Conservation (phyloP, 37 sponge, comb jelly and placozoan species). For the Trichoplax adhaerens region DNA sequence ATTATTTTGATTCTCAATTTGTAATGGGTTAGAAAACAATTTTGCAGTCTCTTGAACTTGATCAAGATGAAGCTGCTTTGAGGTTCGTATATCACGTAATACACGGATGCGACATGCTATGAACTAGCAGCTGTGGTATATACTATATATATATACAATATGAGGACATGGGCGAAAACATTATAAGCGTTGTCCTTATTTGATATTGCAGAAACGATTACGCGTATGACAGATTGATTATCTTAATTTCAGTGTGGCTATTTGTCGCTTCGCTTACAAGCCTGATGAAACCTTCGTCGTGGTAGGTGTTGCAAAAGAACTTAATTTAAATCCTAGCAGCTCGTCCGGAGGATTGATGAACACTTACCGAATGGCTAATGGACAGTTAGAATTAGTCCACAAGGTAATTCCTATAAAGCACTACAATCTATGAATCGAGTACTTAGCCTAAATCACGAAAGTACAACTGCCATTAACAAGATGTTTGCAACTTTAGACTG, state of each 20-base stretch:
- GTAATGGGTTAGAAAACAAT: conserved; percentile 41
- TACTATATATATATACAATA: too few species aligned
- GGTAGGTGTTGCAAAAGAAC: conserved; percentile 66
- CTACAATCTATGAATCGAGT: neutral
- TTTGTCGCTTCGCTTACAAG: conserved; percentile 54
- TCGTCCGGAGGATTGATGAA: conserved; percentile 61
- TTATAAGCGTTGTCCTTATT: too few species aligned
- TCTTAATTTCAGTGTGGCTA: conserved; percentile 32
- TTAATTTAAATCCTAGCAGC: conserved; percentile 47
- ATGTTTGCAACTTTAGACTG: conserved; percentile 28
- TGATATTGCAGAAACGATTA: too few species aligned
- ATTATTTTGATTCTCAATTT: neutral
- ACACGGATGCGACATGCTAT: too few species aligned
- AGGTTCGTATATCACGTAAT: conserved; percentile 22
- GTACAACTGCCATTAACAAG: too few species aligned
- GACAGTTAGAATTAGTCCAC: conserved; percentile 73
- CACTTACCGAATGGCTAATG: conserved; percentile 51
- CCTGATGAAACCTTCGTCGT: conserved; percentile 73
- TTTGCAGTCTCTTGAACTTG: conserved; percentile 64
- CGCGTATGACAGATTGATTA: too few species aligned
- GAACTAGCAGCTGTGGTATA: too few species aligned
- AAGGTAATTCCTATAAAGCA: conserved; percentile 28
- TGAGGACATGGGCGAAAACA: too few species aligned
- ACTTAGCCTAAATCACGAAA: neutral
- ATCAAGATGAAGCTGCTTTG: conserved; percentile 92